Evolutionary conservation across 2,797 vertebrate genomes (phyloP).

Genomic region (Meda fulgida): DNA sequence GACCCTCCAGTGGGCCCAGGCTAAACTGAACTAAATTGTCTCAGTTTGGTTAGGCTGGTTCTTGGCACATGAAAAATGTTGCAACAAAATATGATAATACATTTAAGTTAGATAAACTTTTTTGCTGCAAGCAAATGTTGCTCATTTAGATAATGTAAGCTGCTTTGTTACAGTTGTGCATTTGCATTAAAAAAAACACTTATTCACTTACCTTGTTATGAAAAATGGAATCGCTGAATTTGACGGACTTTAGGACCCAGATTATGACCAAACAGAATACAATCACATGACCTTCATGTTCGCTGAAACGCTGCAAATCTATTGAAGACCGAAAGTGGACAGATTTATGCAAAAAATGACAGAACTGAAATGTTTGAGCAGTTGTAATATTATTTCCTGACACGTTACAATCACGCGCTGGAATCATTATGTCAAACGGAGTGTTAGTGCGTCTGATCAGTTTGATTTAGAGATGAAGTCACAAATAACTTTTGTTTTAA

Average conservation of each 20-base stretch:
- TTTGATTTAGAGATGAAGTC: conserved; percentile 40
- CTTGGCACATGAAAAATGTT: neutral
- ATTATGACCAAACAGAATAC: neutral
- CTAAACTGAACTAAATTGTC: too few species aligned
- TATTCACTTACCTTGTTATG: neutral
- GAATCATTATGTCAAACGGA: neutral
- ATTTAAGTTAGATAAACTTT: neutral
- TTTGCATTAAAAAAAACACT: neutral
- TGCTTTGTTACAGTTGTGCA: neutral
- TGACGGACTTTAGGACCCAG: conserved; percentile 71
- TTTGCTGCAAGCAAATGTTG: neutral
- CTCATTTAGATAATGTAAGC: neutral
- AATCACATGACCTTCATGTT: conserved; percentile 58
- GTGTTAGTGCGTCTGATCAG: neutral
- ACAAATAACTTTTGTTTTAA: conserved; percentile 53
- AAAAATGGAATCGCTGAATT: neutral
- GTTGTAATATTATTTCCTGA: conserved; percentile 7
- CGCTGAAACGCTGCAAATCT: conserved; percentile 64
- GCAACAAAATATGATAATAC: neutral
- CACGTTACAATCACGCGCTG: conserved; percentile 8
- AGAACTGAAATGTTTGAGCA: neutral
- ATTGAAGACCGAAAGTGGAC: neutral
- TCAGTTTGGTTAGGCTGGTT: neutral
- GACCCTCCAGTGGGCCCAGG: neutral
- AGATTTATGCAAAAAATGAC: conserved; percentile 2